Base-by-base conservation (phyloP, 2,888 invertebrate species). In the Drosophila mercatorum region DNA sequence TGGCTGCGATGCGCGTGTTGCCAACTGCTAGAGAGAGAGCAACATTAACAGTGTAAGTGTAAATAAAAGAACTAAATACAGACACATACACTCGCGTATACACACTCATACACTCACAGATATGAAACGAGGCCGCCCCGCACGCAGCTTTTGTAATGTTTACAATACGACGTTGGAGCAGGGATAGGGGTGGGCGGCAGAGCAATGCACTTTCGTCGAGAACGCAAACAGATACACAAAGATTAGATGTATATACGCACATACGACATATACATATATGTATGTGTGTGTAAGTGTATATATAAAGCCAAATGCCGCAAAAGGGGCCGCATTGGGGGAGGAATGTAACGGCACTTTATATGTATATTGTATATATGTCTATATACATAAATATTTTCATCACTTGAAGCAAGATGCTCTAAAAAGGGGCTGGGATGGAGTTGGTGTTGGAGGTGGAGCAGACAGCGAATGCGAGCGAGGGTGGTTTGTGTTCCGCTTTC, bases 111-210 rank as follows among this genome's bases (percentile, higher is more conserved):
- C 57, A 66, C 49, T 57, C 51, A 43, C 49, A 59, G 17, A 67
- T 44, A 72, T 78, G 59, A 79, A 86, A 86, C 72, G 89, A 85
- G 86, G 86, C 88, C 89, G 89, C 72, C 14, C 58, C 70, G 72
- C 84, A 72, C 75, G 75, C 70, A 76, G 78, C 88, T 84, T 89
- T 89, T 87, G 85, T 84, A 83, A 87, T 89, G 84, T 81, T 81
- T 81, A 81, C 81, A 80, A 81, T 72, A 72, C 52, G 36, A 52
- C 38, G 57, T 41, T 49, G 76, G 47, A 34, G 64, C 38, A 52
- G 47, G 63, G 57, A 44, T 53, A 68, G 78, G 63, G 57, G 47
- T 53, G 67, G 78, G 78, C 64, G 81, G 76, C 51, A 72, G 81
- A 83, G 87, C 84, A 85, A 81, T 85, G 84, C 84, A 85, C 89